Conservation (phyloP, 2,797 vertebrate species). For the Euphonia xanthogaster region DNA sequence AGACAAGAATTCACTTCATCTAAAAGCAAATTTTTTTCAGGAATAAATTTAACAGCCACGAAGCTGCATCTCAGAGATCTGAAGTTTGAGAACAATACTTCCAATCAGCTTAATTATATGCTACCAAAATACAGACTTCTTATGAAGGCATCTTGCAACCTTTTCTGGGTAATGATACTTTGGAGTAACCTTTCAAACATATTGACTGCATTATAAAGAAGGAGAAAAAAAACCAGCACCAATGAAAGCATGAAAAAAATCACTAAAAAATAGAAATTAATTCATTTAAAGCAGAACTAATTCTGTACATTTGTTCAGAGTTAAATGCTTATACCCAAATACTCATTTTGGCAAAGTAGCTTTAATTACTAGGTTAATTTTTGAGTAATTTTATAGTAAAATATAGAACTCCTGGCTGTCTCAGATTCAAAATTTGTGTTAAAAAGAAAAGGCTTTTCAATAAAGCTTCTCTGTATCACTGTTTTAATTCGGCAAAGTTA, state of each 20-base stretch:
- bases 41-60: not conserved
- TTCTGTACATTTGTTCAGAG: not conserved
- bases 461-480: not conserved
- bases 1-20: not conserved
- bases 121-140: not conserved
- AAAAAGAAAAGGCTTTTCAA: not conserved
- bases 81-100: not conserved
- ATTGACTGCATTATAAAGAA: not conserved
- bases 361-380: not conserved
- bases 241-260: not conserved
- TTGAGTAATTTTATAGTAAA: not conserved
- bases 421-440: not conserved
- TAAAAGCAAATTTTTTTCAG: not conserved
- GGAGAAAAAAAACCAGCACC: not conserved
- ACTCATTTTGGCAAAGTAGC: not conserved
- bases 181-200: not conserved
- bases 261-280: not conserved
- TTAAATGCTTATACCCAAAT: not conserved
- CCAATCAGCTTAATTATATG: conserved; percentile 35
- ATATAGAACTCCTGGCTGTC: rapidly evolving
- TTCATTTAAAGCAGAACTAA: not conserved
- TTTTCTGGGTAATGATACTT: not conserved
- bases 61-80: not conserved
- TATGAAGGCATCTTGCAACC: not conserved
- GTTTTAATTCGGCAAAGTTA: not conserved